Conservation (phyloP, 2,113 vertebrate species). For the Marcusenius ussheri region DNA sequence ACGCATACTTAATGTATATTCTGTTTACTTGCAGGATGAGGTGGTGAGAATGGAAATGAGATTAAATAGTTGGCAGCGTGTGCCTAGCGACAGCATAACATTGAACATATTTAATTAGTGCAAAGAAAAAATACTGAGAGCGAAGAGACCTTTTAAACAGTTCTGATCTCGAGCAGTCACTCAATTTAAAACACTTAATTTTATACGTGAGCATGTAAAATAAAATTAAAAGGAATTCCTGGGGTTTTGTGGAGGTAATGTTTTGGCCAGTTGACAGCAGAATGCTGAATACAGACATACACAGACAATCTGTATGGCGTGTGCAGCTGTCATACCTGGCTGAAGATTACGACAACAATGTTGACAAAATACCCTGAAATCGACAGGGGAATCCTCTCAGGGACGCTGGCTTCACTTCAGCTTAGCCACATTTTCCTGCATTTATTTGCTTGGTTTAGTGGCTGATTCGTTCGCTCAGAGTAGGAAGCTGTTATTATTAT, state of each 20-base stretch:
- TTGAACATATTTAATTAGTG: constrained; percentile 16
- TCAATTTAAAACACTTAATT: background rate
- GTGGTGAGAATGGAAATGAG: constrained; percentile 9
- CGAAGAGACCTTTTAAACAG: background rate
- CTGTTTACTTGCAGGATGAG: constrained; percentile 18
- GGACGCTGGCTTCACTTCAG: background rate
- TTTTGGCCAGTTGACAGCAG: background rate
- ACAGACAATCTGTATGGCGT: background rate
- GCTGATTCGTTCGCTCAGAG: background rate
- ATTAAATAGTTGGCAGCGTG: constrained; percentile 14
- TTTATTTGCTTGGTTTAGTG: background rate
- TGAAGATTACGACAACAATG: background rate
- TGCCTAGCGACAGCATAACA: background rate
- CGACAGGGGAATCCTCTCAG: background rate
- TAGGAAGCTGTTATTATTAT: background rate
- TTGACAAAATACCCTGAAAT: background rate
- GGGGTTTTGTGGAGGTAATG: background rate
- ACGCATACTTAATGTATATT: background rate
- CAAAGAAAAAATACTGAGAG: constrained; percentile 11
- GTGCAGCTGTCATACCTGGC: background rate
- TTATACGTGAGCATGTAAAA: background rate
- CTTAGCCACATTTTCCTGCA: background rate
- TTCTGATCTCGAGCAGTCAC: constrained; percentile 4
- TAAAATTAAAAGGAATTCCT: background rate
- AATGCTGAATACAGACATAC: background rate